A percentile compares a stretch with the other conserved stretches of the same genome.
phyloP scores from a whole-genome alignment of 92 coral and sea anemone species.

The Zoanthus sansibaricus region DNA sequence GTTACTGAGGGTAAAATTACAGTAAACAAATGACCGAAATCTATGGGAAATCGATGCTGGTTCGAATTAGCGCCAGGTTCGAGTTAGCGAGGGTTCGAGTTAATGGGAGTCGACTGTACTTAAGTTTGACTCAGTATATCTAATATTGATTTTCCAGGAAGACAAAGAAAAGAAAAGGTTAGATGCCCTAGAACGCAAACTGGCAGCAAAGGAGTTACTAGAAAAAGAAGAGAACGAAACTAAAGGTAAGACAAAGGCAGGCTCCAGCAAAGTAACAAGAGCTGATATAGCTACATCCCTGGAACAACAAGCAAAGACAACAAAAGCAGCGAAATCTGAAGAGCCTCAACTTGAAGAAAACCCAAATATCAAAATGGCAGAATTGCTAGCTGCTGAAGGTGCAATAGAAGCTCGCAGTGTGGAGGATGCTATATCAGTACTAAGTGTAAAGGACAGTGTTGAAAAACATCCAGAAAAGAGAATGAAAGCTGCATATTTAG shows the following conservation, averaged over 20 bases:
- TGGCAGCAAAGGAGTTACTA: constrained; percentile 72
- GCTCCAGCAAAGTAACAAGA: constrained; percentile 61
- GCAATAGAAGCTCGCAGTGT: constrained; percentile 95
- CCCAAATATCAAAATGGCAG: constrained; percentile 90
- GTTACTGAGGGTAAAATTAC: too few relatives aligned
- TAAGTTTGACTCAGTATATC: neutral
- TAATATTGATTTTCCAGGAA: constrained; percentile 59
- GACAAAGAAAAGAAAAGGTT: constrained; percentile 80
- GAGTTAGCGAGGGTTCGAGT: too few relatives aligned
- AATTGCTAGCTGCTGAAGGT: constrained; percentile 83
- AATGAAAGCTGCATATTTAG: constrained; percentile 89
- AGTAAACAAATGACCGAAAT: too few relatives aligned
- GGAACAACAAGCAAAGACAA: constrained; percentile 39
- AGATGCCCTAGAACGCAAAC: constrained; percentile 81
- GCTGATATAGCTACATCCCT: constrained; percentile 52
- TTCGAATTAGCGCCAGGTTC: too few relatives aligned
- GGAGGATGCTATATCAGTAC: constrained; percentile 92
- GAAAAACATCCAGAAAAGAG: constrained; percentile 95
- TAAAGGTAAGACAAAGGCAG: constrained; percentile 71
- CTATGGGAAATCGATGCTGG: too few relatives aligned
- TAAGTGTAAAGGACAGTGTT: constrained; percentile 68
- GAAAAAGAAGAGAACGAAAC: constrained; percentile 93
- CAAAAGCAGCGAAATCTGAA: constrained; percentile 56
- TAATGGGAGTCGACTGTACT: too few relatives aligned
- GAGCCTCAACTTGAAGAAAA: constrained; percentile 83